These are phyloP conservation scores for Arion vulgaris DNA, from an alignment of 1,140 invertebrate genomes.

Conservation along the genomic window DNA sequence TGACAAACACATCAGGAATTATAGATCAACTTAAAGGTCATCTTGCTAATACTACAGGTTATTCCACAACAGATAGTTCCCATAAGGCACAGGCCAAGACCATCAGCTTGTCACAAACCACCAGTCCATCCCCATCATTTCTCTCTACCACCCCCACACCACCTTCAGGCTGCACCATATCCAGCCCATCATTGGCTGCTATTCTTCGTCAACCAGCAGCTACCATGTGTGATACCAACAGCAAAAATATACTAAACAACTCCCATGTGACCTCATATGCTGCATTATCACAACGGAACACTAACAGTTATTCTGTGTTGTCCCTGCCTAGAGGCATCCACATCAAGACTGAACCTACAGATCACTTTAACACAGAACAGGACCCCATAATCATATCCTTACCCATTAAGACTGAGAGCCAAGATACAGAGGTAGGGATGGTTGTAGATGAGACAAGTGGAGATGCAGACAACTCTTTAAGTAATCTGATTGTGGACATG, in stretches of 20 bases:
- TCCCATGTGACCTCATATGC: not conserved
- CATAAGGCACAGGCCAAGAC: not conserved
- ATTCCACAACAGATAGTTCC: not conserved
- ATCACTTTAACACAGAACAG: not conserved
- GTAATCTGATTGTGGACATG: not conserved
- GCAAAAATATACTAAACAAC: not conserved
- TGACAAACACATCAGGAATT: not conserved
- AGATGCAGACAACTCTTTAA: not conserved
- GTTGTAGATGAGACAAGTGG: not conserved
- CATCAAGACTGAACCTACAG: slow-evolving; percentile 13
- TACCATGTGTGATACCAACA: not conserved
- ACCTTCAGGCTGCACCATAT: not conserved
- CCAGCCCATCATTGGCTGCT: slow-evolving; percentile 31
- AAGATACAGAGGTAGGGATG: not conserved
- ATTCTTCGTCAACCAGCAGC: slow-evolving; percentile 33
- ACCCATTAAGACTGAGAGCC: slow-evolving; percentile 11
- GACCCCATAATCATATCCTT: slow-evolving; percentile 4
- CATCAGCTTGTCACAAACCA: not conserved
- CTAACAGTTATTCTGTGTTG: not conserved
- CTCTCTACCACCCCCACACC: not conserved
- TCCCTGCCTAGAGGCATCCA: not conserved
- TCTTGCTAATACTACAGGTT: not conserved
- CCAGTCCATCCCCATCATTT: not conserved
- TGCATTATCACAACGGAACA: not conserved
- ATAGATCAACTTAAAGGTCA: not conserved